These are phyloP conservation scores for Scomber scombrus DNA, from an alignment of 2,113 vertebrate species.

Conservation along the genomic window DNA sequence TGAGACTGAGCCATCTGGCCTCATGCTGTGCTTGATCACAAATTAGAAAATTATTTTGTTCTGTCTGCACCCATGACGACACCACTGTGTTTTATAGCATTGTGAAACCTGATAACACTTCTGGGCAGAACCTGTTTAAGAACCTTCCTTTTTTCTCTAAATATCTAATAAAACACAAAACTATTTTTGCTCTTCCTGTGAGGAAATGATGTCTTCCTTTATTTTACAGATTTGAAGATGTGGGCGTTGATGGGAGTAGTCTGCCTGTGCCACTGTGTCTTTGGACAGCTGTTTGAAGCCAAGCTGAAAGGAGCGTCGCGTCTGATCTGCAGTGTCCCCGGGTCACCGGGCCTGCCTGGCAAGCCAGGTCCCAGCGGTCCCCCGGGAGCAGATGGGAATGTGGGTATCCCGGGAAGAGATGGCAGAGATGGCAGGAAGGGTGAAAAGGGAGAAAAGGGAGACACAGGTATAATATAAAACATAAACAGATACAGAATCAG, in stretches of 20 bases:
- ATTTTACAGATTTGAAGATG: slow-evolving; percentile 89
- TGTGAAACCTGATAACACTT: slow-evolving; percentile 19
- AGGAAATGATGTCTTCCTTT: slow-evolving; percentile 20
- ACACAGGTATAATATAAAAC: slow-evolving; percentile 87
- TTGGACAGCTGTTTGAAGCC: slow-evolving; percentile 86
- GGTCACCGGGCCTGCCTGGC: slow-evolving; percentile 90
- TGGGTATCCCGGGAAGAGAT: slow-evolving; percentile 96
- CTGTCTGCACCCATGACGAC: slow-evolving; percentile 24
- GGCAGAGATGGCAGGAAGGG: slow-evolving; percentile 97
- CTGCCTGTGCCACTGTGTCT: slow-evolving; percentile 89
- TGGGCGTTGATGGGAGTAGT: slow-evolving; percentile 88
- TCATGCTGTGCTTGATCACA: too few relatives aligned
- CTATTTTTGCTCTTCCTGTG: background rate
- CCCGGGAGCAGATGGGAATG: slow-evolving; percentile 89
- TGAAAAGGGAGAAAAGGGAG: slow-evolving; percentile 95
- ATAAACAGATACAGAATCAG: slow-evolving; percentile 26
- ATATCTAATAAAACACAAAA: background rate
- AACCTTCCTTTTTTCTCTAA: background rate
- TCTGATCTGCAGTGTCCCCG: slow-evolving; percentile 94
- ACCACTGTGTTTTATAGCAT: background rate
- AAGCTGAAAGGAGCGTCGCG: slow-evolving; percentile 89
- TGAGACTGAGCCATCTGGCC: slow-evolving; percentile 5
- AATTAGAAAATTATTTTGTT: background rate
- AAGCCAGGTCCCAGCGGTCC: slow-evolving; percentile 88
- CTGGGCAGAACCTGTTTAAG: background rate